Evolutionary conservation across 2,888 invertebrate genomes (phyloP).

Genomic region (Pasiphila rectangulata): DNA sequence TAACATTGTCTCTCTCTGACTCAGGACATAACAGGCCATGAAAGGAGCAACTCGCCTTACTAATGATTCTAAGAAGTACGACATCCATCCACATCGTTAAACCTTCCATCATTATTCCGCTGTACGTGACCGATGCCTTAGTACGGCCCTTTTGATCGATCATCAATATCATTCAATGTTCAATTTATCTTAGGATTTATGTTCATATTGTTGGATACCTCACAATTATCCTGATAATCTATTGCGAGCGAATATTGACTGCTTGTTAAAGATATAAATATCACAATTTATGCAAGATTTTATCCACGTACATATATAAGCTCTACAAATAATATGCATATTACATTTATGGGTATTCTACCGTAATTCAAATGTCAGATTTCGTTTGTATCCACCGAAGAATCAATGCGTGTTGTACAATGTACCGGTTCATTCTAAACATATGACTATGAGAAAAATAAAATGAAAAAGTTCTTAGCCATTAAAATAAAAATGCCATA

Average conservation of each 20-base stretch:
- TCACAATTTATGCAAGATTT: background rate
- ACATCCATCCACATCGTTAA: constrained; percentile 55
- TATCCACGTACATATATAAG: background rate
- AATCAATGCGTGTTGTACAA: no score
- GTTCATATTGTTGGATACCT: constrained; percentile 61
- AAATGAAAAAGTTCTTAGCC: constrained; percentile 4
- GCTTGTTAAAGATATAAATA: constrained; percentile 8
- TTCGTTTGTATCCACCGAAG: no score
- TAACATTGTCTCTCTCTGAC: constrained; percentile 26
- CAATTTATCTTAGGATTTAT: constrained; percentile 69
- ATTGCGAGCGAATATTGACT: constrained; percentile 33
- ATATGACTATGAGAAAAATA: no score
- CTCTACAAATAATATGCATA: background rate
- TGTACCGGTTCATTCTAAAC: no score
- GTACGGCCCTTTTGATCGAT: constrained; percentile 63
- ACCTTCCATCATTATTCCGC: constrained; percentile 51
- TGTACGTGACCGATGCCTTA: constrained; percentile 54
- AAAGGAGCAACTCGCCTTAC: constrained; percentile 25
- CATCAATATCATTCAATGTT: constrained; percentile 62
- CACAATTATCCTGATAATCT: constrained; percentile 54
- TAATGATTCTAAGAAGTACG: constrained; percentile 49
- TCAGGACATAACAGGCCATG: constrained; percentile 28
- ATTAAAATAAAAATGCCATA: constrained; percentile 35
- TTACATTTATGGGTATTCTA: background rate
- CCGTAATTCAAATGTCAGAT: no score